Evolutionary conservation across 2,113 vertebrate genomes (phyloP).

Genomic region (Antechinus flavipes): DNA sequence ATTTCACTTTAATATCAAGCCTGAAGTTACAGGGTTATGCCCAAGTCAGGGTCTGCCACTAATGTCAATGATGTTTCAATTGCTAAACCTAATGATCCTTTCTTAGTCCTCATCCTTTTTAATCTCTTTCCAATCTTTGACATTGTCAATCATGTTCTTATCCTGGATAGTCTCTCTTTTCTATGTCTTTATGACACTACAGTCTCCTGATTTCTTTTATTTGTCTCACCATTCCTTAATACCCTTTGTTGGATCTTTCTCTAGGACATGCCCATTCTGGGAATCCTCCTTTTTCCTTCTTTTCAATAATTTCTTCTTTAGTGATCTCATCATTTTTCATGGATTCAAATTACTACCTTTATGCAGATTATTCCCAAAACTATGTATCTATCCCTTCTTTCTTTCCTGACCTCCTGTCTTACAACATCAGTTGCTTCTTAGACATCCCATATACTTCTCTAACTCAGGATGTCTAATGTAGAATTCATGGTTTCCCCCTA

Average conservation of each 20-base stretch:
- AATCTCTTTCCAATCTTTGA: neutral
- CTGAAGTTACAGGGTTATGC: neutral
- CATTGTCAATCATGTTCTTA: neutral
- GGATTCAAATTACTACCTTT: neutral
- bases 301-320: neutral
- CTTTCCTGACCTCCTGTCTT: neutral
- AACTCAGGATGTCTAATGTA: neutral
- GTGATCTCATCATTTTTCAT: neutral
- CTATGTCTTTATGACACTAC: neutral
- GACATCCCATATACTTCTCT: neutral
- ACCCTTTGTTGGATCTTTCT: neutral
- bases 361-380: neutral
- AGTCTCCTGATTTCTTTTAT: neutral
- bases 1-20: neutral
- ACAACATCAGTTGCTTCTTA: too few species aligned
- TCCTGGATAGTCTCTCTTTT: neutral
- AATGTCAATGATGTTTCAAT: neutral
- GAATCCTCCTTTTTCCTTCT: neutral
- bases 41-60: neutral
- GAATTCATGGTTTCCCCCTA: neutral
- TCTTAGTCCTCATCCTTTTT: neutral
- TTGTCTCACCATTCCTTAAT: conserved; percentile 1
- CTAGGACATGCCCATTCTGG: neutral
- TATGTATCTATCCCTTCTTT: neutral
- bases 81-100: neutral